Evolutionary conservation across 2,888 invertebrate genomes (phyloP), one percentile per base, ranked within the genome.

Genomic region (Erynnis tages): DNA sequence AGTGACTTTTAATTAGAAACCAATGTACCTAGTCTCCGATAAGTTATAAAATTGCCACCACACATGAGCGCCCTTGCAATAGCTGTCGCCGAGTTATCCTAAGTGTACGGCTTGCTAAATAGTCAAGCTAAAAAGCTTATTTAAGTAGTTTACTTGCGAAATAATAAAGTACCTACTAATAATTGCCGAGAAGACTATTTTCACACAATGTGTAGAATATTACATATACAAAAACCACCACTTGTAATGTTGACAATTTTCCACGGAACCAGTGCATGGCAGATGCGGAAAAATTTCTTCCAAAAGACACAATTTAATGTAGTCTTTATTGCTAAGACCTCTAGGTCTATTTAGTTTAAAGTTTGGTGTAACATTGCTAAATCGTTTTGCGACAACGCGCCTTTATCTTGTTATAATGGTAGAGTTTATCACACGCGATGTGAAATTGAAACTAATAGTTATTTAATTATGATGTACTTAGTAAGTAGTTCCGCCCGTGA

Each of bases 231-330:
- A n/a, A n/a, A n/a, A 68, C 70, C 69, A 67, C 67, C 69, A 66
- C 66, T 65, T 60, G 62, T 74, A 79, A 82, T 76, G 77, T 66
- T 71, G 72, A 77, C 81, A 80, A 85, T 87, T 81, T 87, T 57
- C 53, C 53, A 49, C 66, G 63, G 73, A 86, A 86, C 79, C 85
- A 87, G 86, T 73, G 82, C 84, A 69, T 74, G 67, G 52, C 68
- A 52, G 53, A 59, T 60, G 69, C 63, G 65, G 69, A 67, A 68
- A 64, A 69, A 69, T 64, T 66, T 62, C 61, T 57, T 43, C 13
- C 17, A 35, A 8, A 10, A 35, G 25, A 1, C 45, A 11, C 57
- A 61, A 54, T 54, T 29, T 4, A 71, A 68, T 60, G 44, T 40
- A 10, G 35, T 55, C 60, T 54, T 61, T 69, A 55, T 2, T 43